phyloP scores from a whole-genome alignment of 2,888 invertebrate species.

The Mimas tiliae region DNA sequence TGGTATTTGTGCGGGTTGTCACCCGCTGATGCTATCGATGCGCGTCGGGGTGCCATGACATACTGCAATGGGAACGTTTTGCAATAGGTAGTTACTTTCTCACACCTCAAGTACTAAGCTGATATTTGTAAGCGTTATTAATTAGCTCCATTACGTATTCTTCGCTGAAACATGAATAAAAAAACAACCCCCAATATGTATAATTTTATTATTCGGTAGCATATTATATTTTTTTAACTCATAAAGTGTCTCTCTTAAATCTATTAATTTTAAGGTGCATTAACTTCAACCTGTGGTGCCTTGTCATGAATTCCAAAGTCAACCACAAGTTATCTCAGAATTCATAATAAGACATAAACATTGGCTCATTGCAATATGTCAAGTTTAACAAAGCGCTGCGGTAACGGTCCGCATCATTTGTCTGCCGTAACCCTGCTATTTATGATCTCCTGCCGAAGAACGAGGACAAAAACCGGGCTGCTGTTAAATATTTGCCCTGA shows the following conservation, averaged over 20 bases:
- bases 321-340: conserved; percentile 62
- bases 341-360: conserved; percentile 83
- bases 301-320: conserved; percentile 55
- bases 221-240: background rate
- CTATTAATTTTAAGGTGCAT: conserved; percentile 15
- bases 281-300: conserved; percentile 39
- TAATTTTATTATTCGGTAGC: background rate
- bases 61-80: conserved; percentile 69
- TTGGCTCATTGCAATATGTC: conserved; percentile 79
- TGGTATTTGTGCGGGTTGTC: conserved; percentile 84
- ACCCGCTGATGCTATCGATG: conserved; percentile 79
- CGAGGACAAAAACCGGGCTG: conserved; percentile 78
- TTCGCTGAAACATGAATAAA: background rate
- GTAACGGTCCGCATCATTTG: conserved; percentile 82
- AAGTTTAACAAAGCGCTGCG: conserved; percentile 75
- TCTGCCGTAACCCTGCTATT: conserved; percentile 78
- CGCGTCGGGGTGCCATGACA: conserved; percentile 70
- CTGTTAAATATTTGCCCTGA: conserved; percentile 84
- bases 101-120: conserved; percentile 61
- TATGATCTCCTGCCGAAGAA: conserved; percentile 79
- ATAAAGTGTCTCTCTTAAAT: background rate
- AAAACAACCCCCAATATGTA: no score
- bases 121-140: background rate
- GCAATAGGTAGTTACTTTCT: conserved; percentile 72
- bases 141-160: background rate